These are phyloP conservation scores for Argya squamiceps DNA, from an alignment of 2,797 vertebrate genomes.

Conservation along the genomic window DNA sequence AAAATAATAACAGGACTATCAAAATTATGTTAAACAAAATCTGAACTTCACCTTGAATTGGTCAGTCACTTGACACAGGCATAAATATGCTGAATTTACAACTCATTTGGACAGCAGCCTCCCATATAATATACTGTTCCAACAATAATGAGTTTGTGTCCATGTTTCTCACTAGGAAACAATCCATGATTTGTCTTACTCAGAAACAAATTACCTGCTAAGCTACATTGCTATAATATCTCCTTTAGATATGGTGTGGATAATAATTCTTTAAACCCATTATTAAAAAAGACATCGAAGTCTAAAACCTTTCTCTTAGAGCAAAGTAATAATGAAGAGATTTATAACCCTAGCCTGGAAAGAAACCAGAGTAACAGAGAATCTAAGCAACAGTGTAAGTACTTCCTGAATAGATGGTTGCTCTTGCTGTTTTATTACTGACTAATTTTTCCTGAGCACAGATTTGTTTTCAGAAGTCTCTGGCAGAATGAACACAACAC, in stretches of 20 bases:
- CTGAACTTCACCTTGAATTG: neutral
- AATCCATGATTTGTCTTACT: neutral
- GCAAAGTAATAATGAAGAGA: conserved; percentile 9
- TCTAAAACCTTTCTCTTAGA: neutral
- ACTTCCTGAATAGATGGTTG: neutral
- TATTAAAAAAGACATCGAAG: neutral
- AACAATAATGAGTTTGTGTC: neutral
- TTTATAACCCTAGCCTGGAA: neutral
- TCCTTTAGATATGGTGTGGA: neutral
- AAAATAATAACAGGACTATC: neutral
- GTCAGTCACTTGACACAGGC: neutral
- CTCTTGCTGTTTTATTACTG: neutral
- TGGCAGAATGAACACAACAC: neutral
- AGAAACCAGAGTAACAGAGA: neutral
- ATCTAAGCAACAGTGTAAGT: neutral
- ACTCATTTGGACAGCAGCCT: neutral
- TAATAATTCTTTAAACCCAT: conserved; percentile 3
- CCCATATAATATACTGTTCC: neutral
- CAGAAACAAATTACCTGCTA: conserved; percentile 5
- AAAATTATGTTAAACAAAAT: neutral
- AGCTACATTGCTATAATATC: neutral
- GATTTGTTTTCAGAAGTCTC: conserved; percentile 7
- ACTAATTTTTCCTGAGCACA: conserved; percentile 6
- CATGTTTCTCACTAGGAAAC: neutral
- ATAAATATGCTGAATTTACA: neutral